These are phyloP conservation scores for Campylomormyrus tamandua DNA, from an alignment of 2,113 vertebrate species.

Conservation along the genomic window DNA sequence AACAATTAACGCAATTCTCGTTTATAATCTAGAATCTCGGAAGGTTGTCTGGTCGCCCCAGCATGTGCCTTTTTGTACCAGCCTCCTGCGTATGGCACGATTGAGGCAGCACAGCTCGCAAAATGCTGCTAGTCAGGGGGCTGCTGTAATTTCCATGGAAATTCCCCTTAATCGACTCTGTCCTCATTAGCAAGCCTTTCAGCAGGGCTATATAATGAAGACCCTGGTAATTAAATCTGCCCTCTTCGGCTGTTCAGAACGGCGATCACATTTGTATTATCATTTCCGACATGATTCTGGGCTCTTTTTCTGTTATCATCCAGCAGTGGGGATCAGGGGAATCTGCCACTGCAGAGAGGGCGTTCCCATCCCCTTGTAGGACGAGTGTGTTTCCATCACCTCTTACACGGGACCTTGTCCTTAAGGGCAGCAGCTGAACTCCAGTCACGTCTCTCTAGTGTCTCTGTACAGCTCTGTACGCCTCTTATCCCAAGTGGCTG, in stretches of 20 bases:
- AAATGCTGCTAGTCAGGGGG: not conserved
- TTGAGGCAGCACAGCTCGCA: not conserved
- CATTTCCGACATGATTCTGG: not conserved
- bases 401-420: not conserved
- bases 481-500: not conserved
- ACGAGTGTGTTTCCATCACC: not conserved
- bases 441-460: not conserved
- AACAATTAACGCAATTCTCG: not conserved
- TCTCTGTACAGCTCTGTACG: not conserved
- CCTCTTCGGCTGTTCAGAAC: slow-evolving; percentile 6
- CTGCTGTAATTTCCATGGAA: not conserved
- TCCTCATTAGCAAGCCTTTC: slow-evolving; percentile 10
- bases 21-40: not conserved
- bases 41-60: not conserved
- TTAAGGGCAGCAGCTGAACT: not conserved
- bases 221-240: not conserved
- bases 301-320: not conserved
- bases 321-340: not conserved
- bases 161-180: not conserved
- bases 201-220: slow-evolving; percentile 5
- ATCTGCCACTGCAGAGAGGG: not conserved
- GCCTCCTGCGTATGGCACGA: not conserved
- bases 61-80: not conserved
- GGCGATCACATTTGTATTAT: not conserved
- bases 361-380: not conserved